phyloP scores from a whole-genome alignment of 2,113 vertebrate genomes.

The Leiothrix lutea region DNA sequence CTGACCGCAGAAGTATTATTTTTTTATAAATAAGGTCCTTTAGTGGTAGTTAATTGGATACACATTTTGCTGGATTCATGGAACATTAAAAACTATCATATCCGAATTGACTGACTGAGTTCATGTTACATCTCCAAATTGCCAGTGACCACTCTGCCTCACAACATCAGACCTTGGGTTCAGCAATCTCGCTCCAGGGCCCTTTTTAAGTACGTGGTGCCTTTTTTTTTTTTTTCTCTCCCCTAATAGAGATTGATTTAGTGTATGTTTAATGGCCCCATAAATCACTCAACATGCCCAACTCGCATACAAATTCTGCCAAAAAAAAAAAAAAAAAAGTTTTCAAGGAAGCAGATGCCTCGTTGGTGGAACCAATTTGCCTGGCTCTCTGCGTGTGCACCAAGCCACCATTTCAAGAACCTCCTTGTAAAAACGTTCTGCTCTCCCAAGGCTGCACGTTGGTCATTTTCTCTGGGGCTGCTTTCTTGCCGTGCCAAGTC shows the following conservation, averaged over 20 bases:
- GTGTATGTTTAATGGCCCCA: slow-evolving; percentile 65
- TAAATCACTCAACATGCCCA: slow-evolving; percentile 70
- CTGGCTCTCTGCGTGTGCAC: background rate
- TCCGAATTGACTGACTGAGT: slow-evolving; percentile 46
- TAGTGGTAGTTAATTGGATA: slow-evolving; percentile 74
- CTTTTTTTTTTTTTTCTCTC: background rate
- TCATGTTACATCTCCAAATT: slow-evolving; percentile 64
- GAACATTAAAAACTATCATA: slow-evolving; percentile 67
- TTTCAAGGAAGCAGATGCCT: slow-evolving; percentile 55
- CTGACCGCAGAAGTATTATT: slow-evolving; percentile 73
- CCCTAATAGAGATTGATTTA: slow-evolving; percentile 70
- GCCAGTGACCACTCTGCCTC: slow-evolving; percentile 44
- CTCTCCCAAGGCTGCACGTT: background rate
- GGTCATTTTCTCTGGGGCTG: slow-evolving; percentile 9
- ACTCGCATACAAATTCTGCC: slow-evolving; percentile 56
- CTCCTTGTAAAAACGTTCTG: background rate
- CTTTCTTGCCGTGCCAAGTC: slow-evolving; percentile 18
- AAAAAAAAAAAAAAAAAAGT: background rate
- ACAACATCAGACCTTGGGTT: slow-evolving; percentile 51
- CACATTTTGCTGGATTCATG: slow-evolving; percentile 74
- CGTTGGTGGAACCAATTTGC: slow-evolving; percentile 2
- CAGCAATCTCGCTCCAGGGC: slow-evolving; percentile 37
- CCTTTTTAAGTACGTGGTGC: slow-evolving; percentile 23
- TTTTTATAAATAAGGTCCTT: slow-evolving; percentile 74
- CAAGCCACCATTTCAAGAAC: slow-evolving; percentile 4